phyloP scores from a whole-genome alignment of 2,888 invertebrate species.

The Mesorhabditis spiculigera region DNA sequence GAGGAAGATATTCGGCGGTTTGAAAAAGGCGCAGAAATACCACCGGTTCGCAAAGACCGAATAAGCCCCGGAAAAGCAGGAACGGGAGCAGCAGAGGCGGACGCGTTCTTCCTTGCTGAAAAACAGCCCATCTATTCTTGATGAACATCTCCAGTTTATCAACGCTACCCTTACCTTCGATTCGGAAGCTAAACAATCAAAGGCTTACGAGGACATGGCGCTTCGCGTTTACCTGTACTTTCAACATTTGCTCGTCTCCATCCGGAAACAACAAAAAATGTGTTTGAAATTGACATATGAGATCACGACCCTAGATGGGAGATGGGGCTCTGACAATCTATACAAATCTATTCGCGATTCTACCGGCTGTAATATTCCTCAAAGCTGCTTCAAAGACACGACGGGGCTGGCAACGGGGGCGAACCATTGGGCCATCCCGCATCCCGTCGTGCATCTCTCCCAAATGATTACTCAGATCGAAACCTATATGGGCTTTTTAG shows the following conservation, averaged over 20 bases:
- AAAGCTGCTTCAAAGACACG: conserved; percentile 14
- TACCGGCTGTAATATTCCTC: conserved; percentile 17
- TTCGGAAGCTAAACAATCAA: too few species aligned
- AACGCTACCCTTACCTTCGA: too few species aligned
- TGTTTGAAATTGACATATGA: conserved; percentile 22
- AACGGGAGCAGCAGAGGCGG: too few species aligned
- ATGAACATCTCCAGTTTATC: too few species aligned
- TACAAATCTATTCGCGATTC: too few species aligned
- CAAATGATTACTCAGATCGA: conserved; percentile 20
- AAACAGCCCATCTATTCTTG: too few species aligned
- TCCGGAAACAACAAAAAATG: conserved; percentile 22
- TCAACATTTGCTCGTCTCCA: conserved; percentile 21
- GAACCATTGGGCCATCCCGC: conserved; percentile 31
- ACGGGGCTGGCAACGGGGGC: conserved; percentile 15
- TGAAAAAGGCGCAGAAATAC: too few species aligned
- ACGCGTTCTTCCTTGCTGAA: too few species aligned
- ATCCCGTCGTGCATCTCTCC: conserved; percentile 29
- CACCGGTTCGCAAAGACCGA: too few species aligned
- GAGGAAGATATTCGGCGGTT: too few species aligned
- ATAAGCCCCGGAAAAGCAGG: too few species aligned
- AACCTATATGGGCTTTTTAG: conserved; percentile 26
- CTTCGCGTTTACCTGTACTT: conserved; percentile 31
- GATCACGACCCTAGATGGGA: conserved; percentile 23
- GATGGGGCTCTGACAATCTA: conserved; percentile 25
- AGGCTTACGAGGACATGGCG: conserved; percentile 18